Evolutionary conservation across 2,888 invertebrate species (phyloP).

Genomic region (Mongoloraphidia duomilia): DNA sequence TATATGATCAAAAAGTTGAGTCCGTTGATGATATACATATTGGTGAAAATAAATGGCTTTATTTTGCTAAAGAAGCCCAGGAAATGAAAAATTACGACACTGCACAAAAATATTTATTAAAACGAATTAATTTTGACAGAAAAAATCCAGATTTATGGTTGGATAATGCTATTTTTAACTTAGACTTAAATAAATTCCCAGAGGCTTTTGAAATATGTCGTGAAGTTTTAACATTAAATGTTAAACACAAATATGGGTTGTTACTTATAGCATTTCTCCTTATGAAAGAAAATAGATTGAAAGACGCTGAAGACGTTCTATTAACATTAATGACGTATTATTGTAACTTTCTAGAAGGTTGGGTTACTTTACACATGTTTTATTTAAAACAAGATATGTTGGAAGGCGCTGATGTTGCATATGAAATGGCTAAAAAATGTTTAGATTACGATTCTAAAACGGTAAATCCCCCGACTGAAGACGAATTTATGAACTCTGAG

Average conservation of each 20-base stretch:
- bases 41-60: slow-evolving; percentile 12
- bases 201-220: slow-evolving; percentile 24
- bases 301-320: slow-evolving; percentile 27
- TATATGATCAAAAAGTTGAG: background rate
- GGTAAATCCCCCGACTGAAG: too few relatives aligned
- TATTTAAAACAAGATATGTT: slow-evolving; percentile 20
- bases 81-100: slow-evolving; percentile 20
- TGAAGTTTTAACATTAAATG: slow-evolving; percentile 21
- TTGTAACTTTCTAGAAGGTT: slow-evolving; percentile 25
- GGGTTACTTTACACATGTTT: slow-evolving; percentile 25
- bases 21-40: background rate
- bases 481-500: slow-evolving; percentile 11
- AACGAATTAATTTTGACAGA: slow-evolving; percentile 21
- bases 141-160: slow-evolving; percentile 24
- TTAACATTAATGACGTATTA: slow-evolving; percentile 21
- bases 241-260: slow-evolving; percentile 22
- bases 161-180: slow-evolving; percentile 25
- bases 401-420: slow-evolving; percentile 23
- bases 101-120: slow-evolving; percentile 24
- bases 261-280: slow-evolving; percentile 22
- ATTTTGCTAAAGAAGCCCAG: slow-evolving; percentile 26
- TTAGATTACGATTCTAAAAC: slow-evolving; percentile 10
- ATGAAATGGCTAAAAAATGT: slow-evolving; percentile 23
- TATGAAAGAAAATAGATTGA: slow-evolving; percentile 17
- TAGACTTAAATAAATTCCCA: slow-evolving; percentile 20